phyloP scores from a whole-genome alignment of 2,888 invertebrate genomes.

The Stenodema calcarata region DNA sequence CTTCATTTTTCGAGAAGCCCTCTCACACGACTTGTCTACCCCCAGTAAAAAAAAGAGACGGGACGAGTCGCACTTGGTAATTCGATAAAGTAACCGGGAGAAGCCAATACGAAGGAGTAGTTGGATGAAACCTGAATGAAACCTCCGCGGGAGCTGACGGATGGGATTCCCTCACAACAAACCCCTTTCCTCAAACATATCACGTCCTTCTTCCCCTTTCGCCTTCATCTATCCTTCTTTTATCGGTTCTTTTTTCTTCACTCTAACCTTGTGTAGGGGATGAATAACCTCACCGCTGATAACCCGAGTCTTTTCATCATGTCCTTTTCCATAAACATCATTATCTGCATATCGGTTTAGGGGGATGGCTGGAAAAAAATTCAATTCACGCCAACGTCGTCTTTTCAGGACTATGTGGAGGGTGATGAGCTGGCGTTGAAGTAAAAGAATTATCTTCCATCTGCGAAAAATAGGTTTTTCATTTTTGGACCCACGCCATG shows the following conservation, averaged over 20 bases:
- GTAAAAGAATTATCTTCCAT: neutral
- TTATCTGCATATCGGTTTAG: slow-evolving; percentile 12
- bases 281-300: slow-evolving; percentile 9
- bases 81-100: slow-evolving; percentile 27
- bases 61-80: slow-evolving; percentile 19
- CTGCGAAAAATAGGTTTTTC: neutral
- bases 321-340: slow-evolving; percentile 22
- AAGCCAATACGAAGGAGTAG: slow-evolving; percentile 26
- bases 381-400: neutral
- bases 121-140: slow-evolving; percentile 33
- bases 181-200: slow-evolving; percentile 36
- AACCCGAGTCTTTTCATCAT: slow-evolving; percentile 20
- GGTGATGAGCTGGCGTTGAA: neutral
- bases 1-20: no score
- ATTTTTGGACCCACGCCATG: no score
- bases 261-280: neutral
- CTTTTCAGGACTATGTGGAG: neutral
- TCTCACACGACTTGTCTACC: neutral
- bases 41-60: neutral
- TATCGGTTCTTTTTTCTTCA: neutral
- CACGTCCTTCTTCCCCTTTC: slow-evolving; percentile 22
- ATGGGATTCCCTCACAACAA: slow-evolving; percentile 30
- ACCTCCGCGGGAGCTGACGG: slow-evolving; percentile 18
- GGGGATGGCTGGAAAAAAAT: neutral
- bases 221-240: neutral